Evolutionary conservation across 2,797 vertebrate genomes (phyloP), one percentile per base, ranked within the genome.

Genomic region (Hyperoplus lanceolatus): DNA sequence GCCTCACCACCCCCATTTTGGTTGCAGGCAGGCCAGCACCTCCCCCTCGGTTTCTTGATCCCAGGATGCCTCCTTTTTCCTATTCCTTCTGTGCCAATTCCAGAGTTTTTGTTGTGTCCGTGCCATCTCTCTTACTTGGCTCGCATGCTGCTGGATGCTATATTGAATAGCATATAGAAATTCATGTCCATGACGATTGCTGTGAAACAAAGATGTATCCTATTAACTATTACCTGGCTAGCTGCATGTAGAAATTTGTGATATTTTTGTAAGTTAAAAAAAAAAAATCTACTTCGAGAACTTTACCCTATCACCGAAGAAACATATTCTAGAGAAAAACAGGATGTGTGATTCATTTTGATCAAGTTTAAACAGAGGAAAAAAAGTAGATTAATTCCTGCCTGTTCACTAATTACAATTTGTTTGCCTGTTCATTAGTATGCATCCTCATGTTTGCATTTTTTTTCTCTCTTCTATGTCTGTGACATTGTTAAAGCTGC

Each of bases 111-210:
- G 95, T 94, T 95, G 94, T 96, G 91, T 95, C 94, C 92, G 92
- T 97, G 96, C 95, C 96, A 97, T 94, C 95, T 95, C 93, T 93
- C 93, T 90, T 91, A 89, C 93, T 93, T 92, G 90, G 86, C 93
- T 96, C 94, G 93, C 93, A 94, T 95, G 94, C 84, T 90, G 85
- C 93, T 94, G 92, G 94, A 95, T 94, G 92, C 93, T 90, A 93
- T 94, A 88, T 81, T 93, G 94, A 96, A 94, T 3, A 29, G 29
- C 92, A 93, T 96, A 94, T 95, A 95, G 93, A 92, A 96, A 96
- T 96, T 95, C 93, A 96, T 96, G 96, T 96, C 96, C 94, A 93
- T 93, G 93, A 94, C 94, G 95, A 96, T 95, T 96, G 95, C 95
- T 94, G 91, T 94, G 95, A 96, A 95, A 94, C 92, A 94, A 93